A percentile compares a stretch with the other conserved stretches of the same genome.
Conservation (phyloP, 2,888 invertebrate genomes). For the Hymenopus coronatus region DNA sequence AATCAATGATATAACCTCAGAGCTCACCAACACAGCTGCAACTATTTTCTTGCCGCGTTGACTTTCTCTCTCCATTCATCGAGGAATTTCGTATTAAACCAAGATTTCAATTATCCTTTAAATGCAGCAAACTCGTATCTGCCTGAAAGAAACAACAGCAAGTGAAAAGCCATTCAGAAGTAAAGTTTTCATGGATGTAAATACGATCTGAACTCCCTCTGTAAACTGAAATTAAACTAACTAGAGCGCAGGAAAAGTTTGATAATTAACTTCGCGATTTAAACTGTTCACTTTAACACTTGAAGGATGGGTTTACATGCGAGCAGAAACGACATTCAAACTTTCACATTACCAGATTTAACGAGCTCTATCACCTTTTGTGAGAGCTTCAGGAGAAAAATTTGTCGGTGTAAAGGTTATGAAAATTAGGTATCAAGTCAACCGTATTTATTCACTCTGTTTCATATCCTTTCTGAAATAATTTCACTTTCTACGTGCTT, state of each 20-base stretch:
- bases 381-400: neutral
- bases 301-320: no score
- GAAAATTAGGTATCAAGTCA: neutral
- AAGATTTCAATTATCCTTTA: neutral
- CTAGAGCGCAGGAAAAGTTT: neutral
- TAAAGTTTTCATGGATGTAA: neutral
- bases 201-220: neutral
- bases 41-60: neutral
- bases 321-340: neutral
- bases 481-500: neutral
- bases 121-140: neutral
- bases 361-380: neutral
- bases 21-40: neutral
- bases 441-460: neutral
- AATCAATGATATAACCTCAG: neutral
- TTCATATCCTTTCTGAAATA: neutral
- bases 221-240: neutral
- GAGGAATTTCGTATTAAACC: neutral
- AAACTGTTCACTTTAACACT: neutral
- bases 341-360: neutral
- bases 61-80: neutral
- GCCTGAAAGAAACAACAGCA: neutral
- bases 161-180: neutral
- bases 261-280: neutral
- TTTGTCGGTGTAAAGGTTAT: neutral